Evolutionary conservation across 2,113 vertebrate genomes (phyloP).

Genomic region (Arvicanthis niloticus): DNA sequence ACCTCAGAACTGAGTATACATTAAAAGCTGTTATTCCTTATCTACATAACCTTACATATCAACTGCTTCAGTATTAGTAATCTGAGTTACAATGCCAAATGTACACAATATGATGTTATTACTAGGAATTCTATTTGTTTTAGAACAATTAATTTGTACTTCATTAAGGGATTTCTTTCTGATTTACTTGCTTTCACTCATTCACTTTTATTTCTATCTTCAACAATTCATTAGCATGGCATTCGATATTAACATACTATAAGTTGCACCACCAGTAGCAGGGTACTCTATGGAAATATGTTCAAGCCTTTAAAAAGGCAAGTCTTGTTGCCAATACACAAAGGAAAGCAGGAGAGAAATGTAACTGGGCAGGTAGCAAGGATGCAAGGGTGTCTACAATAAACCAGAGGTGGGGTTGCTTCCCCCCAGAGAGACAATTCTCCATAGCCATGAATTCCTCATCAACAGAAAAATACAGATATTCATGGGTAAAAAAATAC

Average conservation of each 20-base stretch:
- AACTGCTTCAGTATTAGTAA: background rate
- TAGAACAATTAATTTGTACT: background rate
- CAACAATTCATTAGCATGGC: background rate
- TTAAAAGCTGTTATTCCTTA: background rate
- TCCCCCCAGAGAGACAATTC: background rate
- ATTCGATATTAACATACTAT: background rate
- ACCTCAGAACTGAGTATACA: background rate
- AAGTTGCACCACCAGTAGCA: background rate
- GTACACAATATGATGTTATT: background rate
- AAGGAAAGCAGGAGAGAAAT: background rate
- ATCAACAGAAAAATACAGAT: background rate
- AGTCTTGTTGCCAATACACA: background rate
- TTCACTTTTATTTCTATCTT: background rate
- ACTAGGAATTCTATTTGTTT: background rate
- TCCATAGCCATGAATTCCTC: background rate
- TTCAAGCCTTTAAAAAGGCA: background rate
- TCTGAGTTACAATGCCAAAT: background rate
- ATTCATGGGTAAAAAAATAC: background rate
- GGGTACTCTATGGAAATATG: background rate
- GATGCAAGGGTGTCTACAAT: background rate
- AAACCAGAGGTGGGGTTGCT: background rate
- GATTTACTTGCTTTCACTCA: background rate
- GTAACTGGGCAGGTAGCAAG: background rate
- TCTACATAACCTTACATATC: background rate
- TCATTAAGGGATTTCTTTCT: background rate